phyloP scores from a whole-genome alignment of 2,888 invertebrate genomes.

The Pachydiplax longipennis region DNA sequence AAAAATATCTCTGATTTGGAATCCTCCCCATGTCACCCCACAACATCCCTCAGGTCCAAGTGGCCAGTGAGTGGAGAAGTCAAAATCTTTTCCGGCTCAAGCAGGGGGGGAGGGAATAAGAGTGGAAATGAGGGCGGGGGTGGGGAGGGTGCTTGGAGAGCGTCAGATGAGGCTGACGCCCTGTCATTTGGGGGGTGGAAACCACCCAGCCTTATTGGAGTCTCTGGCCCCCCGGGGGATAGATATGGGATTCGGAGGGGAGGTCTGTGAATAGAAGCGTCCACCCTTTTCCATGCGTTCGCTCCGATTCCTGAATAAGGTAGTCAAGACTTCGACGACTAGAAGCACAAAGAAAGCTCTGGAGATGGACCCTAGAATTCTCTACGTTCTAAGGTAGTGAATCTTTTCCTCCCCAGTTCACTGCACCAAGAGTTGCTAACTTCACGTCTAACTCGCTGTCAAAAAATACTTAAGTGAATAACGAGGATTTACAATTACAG shows the following conservation, averaged over 20 bases:
- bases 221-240: not conserved
- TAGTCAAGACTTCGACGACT: too few species aligned
- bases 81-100: not conserved
- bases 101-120: not conserved
- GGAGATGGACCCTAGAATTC: too few species aligned
- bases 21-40: not conserved
- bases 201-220: not conserved
- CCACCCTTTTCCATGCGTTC: too few species aligned
- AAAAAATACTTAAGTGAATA: too few species aligned
- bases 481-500: too few species aligned
- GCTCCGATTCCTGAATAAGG: too few species aligned
- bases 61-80: not conserved
- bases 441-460: too few species aligned
- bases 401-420: too few species aligned
- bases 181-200: not conserved
- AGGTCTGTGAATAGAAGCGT: not conserved
- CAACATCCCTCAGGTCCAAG: not conserved
- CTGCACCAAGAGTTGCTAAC: too few species aligned
- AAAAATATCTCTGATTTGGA: too few species aligned
- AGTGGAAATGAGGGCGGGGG: not conserved
- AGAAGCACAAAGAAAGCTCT: too few species aligned
- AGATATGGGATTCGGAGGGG: not conserved
- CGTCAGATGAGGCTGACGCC: not conserved
- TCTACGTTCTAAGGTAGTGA: too few species aligned
- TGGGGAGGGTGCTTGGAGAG: not conserved